These are phyloP conservation scores for Chlorops oryzae DNA, from an alignment of 1,140 invertebrate genomes.

Conservation along the genomic window DNA sequence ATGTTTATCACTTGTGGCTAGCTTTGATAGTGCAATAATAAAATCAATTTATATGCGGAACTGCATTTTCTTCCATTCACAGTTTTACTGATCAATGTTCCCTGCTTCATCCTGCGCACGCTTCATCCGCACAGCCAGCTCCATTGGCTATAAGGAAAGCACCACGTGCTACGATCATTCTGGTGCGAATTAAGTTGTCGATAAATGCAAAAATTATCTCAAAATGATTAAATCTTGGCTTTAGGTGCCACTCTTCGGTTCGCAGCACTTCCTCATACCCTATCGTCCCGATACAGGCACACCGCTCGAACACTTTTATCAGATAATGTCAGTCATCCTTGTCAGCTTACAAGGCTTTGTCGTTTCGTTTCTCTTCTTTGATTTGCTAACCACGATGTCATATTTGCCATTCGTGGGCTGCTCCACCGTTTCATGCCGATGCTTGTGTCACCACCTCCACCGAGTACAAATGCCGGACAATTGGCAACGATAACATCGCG, in stretches of 20 bases:
- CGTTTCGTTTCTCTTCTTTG: slow-evolving; percentile 81
- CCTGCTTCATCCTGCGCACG: slow-evolving; percentile 75
- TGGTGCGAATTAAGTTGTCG: too few relatives aligned
- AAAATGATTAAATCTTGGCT: slow-evolving; percentile 5
- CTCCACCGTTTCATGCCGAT: slow-evolving; percentile 41
- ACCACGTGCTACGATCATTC: slow-evolving; percentile 67
- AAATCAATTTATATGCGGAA: too few relatives aligned
- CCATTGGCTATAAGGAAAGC: slow-evolving; percentile 50
- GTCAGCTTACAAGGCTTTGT: slow-evolving; percentile 82
- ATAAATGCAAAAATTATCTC: neutral
- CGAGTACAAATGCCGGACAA: slow-evolving; percentile 42
- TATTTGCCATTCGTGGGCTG: slow-evolving; percentile 47
- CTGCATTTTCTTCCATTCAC: slow-evolving; percentile 31
- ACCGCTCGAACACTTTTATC: slow-evolving; percentile 63
- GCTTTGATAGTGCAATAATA: slow-evolving; percentile 52
- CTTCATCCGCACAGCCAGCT: slow-evolving; percentile 61
- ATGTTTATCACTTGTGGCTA: slow-evolving; percentile 59
- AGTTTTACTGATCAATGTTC: slow-evolving; percentile 79
- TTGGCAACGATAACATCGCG: slow-evolving; percentile 44
- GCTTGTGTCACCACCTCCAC: slow-evolving; percentile 32
- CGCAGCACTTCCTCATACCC: slow-evolving; percentile 75
- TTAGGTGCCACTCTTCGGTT: slow-evolving; percentile 60
- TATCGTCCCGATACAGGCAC: slow-evolving; percentile 63
- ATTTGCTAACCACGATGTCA: slow-evolving; percentile 85
- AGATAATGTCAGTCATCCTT: slow-evolving; percentile 68